A percentile compares a stretch with the other conserved stretches of the same genome.
Conservation (phyloP, 2,797 vertebrate species). For the Sebastes wilsoni region DNA sequence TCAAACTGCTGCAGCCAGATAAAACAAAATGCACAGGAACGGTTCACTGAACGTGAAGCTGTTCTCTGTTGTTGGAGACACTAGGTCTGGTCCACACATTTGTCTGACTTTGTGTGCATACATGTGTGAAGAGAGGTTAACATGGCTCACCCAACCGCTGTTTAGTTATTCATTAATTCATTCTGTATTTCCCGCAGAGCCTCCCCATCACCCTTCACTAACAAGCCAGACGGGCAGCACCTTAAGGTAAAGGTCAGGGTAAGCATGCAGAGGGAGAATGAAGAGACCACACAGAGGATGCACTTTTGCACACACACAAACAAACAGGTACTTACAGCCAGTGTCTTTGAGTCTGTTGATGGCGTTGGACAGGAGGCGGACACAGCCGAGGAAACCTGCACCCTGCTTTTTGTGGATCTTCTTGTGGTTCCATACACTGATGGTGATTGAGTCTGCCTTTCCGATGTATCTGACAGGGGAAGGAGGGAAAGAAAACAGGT, state of each 20-base stretch:
- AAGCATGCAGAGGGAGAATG: not conserved
- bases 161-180: constrained; percentile 6
- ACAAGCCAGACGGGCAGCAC: not conserved
- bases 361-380: constrained; percentile 94
- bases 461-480: constrained; percentile 87
- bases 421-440: constrained; percentile 99
- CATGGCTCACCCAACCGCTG: not conserved
- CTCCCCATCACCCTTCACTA: not conserved
- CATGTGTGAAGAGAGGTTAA: not conserved
- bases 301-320: not conserved
- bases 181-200: not conserved
- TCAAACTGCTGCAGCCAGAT: constrained; percentile 12
- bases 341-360: constrained; percentile 99
- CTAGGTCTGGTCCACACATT: constrained; percentile 30
- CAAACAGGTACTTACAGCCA: constrained; percentile 88
- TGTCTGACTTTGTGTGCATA: not conserved
- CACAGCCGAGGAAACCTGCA: constrained; percentile 96
- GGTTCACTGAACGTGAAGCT: not conserved
- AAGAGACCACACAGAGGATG: not conserved
- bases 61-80: constrained; percentile 16
- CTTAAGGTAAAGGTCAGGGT: not conserved
- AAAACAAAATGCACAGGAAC: constrained; percentile 3
- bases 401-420: constrained; percentile 99
- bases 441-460: constrained; percentile 97
- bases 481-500: not conserved